phyloP scores from a whole-genome alignment of 1,140 invertebrate genomes.

The Condylostylus longicornis region DNA sequence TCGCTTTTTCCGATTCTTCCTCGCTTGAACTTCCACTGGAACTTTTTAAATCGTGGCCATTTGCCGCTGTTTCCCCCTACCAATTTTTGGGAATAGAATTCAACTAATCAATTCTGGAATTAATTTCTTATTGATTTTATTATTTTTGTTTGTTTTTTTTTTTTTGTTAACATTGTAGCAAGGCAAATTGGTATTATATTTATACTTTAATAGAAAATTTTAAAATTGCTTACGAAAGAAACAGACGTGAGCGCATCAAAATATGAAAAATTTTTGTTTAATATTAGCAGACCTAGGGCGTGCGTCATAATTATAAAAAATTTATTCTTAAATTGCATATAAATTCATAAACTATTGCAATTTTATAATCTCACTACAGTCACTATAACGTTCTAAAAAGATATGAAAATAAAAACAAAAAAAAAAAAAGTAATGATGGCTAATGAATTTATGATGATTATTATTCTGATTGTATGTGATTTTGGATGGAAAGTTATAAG shows the following conservation, averaged over 20 bases:
- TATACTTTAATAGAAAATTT: too few relatives aligned
- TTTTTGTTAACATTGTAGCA: too few relatives aligned
- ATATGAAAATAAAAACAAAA: conserved; percentile 12
- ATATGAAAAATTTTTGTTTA: too few relatives aligned
- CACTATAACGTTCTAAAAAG: conserved; percentile 31
- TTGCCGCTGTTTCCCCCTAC: conserved; percentile 33
- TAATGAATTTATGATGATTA: neutral
- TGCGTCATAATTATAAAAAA: too few relatives aligned
- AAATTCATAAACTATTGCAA: too few relatives aligned
- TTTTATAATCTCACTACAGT: conserved; percentile 32
- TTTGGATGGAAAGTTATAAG: too few relatives aligned
- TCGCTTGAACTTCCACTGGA: conserved; percentile 33
- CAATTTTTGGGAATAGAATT: conserved; percentile 33
- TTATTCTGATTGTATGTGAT: neutral
- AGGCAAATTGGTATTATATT: too few relatives aligned
- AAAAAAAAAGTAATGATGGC: conserved; percentile 7
- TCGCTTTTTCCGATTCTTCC: conserved; percentile 14
- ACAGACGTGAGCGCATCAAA: too few relatives aligned
- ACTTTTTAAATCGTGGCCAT: conserved; percentile 34
- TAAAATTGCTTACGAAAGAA: too few relatives aligned
- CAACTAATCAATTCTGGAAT: conserved; percentile 34
- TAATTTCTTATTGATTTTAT: conserved; percentile 5
- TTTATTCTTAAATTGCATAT: too few relatives aligned
- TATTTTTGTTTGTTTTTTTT: conserved; percentile 8
- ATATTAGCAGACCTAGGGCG: too few relatives aligned